Base-by-base conservation (phyloP, 2,797 vertebrate species). In the Coracias cyanogaster region DNA sequence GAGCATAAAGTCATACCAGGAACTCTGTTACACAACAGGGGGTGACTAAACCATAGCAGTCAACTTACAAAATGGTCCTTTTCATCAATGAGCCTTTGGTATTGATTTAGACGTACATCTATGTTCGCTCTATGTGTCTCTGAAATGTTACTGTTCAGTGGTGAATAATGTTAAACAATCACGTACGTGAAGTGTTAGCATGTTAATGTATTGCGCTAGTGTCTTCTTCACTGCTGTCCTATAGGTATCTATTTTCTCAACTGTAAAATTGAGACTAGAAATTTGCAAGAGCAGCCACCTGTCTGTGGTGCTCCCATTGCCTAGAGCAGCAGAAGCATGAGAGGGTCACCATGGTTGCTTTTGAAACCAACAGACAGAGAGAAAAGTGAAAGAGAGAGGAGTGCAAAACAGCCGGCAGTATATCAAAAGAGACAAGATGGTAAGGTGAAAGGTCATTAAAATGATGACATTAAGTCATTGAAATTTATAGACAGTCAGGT, bases 201-300 rank as follows among this genome's bases (percentile, higher is more conserved):
- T 9, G 26, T 8, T 57, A 15, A 3, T 2, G 12, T 41, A 43
- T 1, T 25, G 5, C 26, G 33, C 33, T 80, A 28, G 15, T 4
- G 1, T 45, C 17, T 19, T 41, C 29, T 28, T 45, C 21, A 5
- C 28, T 31, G 29, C 39, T 58, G 49, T 73, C 51, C 39, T 74
- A 4, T 15, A 41, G 33, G 15, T 9, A 6, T 5, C 7, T 45
- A 0, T 5, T 24, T 37, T 39, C 18, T 61, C 16, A 24, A 0
- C 10, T 24, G 7, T 13, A 28, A 48, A 39, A 9, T 2, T 13
- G 41, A 35, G 41, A 1, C 17, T 77, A 52, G 52, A 48, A 62
- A 29, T 18, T 39, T 26, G 17, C 43, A 62, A 81, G 19, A 69
- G 57, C 52, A 87, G 31, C 39, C 64, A 15, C 46, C 20, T 22